These are phyloP conservation scores for Chiroxiphia lanceolata DNA, from an alignment of 2,797 vertebrate genomes.

Conservation along the genomic window DNA sequence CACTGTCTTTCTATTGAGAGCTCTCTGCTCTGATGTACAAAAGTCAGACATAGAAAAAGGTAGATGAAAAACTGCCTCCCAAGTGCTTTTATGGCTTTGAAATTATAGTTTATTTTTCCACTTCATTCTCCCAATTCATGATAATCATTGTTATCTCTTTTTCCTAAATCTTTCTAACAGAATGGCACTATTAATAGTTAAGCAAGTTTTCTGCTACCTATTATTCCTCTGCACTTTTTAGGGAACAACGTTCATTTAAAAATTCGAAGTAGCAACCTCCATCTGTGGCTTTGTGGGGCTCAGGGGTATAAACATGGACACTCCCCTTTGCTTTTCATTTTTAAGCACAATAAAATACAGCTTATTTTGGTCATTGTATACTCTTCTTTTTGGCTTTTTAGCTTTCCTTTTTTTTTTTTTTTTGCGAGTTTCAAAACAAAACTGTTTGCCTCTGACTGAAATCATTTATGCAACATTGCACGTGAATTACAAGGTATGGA, in stretches of 20 bases:
- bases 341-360: constrained; percentile 30
- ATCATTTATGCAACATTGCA: background rate
- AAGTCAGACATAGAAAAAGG: background rate
- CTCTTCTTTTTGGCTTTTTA: background rate
- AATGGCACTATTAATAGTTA: constrained; percentile 31
- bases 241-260: background rate
- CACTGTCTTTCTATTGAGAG: constrained; percentile 22
- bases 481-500: background rate
- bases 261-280: constrained; percentile 51
- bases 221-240: constrained; percentile 38
- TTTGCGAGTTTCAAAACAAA: background rate
- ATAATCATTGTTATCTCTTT: constrained; percentile 38
- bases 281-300: constrained; percentile 36
- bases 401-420: background rate
- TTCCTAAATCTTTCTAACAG: constrained; percentile 17
- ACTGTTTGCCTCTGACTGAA: background rate
- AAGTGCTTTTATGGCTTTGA: constrained; percentile 47
- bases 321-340: constrained; percentile 23
- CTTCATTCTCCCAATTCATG: constrained; percentile 12
- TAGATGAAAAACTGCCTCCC: constrained; percentile 45
- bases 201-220: constrained; percentile 24
- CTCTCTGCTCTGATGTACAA: constrained; percentile 15
- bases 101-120: constrained; percentile 51
- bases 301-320: constrained; percentile 48
- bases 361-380: constrained; percentile 52